Conservation (phyloP, 2,113 vertebrate species). For the Pelodiscus sinensis region DNA sequence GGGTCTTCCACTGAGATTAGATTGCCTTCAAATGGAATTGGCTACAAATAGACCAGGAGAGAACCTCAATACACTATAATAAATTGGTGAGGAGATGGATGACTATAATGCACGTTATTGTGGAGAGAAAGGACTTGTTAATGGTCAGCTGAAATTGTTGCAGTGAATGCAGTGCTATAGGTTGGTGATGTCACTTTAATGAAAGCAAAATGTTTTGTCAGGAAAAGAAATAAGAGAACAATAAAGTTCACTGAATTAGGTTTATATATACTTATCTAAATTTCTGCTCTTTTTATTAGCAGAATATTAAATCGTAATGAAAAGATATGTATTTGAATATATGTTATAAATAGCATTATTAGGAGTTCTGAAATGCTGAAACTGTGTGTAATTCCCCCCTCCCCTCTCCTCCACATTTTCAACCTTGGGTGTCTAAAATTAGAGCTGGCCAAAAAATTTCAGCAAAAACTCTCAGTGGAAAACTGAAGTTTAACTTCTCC, state of each 20-base stretch:
- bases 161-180: background rate
- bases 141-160: constrained; percentile 17
- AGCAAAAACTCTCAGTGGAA: background rate
- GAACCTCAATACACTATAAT: constrained; percentile 39
- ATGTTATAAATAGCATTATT: background rate
- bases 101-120: constrained; percentile 20
- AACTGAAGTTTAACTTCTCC: background rate
- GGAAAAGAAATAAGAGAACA: background rate
- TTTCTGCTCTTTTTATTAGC: background rate
- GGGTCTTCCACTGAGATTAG: constrained; percentile 41
- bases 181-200: background rate
- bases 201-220: background rate
- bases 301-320: background rate
- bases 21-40: constrained; percentile 48
- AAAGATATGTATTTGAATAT: background rate
- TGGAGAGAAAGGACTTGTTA: constrained; percentile 23
- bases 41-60: constrained; percentile 29
- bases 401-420: background rate
- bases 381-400: background rate
- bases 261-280: background rate
- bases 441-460: background rate
- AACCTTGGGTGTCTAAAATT: background rate
- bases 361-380: background rate
- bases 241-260: background rate
- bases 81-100: constrained; percentile 46